These are phyloP conservation scores for Cataglyphis rosenhaueri DNA, from an alignment of 2,888 invertebrate genomes.

Conservation along the genomic window DNA sequence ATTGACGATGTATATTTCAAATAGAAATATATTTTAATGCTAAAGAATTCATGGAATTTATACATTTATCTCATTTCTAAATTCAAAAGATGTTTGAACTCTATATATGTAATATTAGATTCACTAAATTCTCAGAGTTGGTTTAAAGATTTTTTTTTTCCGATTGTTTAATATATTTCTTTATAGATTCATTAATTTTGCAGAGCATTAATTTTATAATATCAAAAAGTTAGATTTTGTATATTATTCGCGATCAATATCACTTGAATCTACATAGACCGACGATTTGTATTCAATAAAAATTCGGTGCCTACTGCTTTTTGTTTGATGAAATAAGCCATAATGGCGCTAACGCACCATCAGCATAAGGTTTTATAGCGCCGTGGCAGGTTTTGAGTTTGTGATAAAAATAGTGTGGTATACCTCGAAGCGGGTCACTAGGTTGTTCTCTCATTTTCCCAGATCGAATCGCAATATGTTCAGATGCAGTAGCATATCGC, in stretches of 20 bases:
- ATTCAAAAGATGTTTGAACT: not conserved
- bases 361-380: slow-evolving; percentile 79
- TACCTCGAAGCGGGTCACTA: slow-evolving; percentile 83
- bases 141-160: not conserved
- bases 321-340: slow-evolving; percentile 51
- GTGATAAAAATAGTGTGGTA: slow-evolving; percentile 84
- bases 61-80: not conserved
- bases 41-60: not conserved
- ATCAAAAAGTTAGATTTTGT: not conserved
- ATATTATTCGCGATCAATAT: no score
- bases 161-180: not conserved
- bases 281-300: not conserved
- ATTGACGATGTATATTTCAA: not conserved
- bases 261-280: not conserved
- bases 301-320: not conserved
- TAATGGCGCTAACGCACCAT: slow-evolving; percentile 57
- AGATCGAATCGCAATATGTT: slow-evolving; percentile 71
- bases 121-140: not conserved
- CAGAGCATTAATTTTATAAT: not conserved
- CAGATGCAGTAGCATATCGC: slow-evolving; percentile 50
- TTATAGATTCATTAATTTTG: slow-evolving; percentile 15
- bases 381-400: slow-evolving; percentile 78
- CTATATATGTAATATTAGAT: not conserved
- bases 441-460: slow-evolving; percentile 80
- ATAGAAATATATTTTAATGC: not conserved